Percentiles rank a stretch among this genome's conserved stretches.
phyloP scores from a whole-genome alignment of 1,140 invertebrate genomes.

The Bombus consobrinus region DNA sequence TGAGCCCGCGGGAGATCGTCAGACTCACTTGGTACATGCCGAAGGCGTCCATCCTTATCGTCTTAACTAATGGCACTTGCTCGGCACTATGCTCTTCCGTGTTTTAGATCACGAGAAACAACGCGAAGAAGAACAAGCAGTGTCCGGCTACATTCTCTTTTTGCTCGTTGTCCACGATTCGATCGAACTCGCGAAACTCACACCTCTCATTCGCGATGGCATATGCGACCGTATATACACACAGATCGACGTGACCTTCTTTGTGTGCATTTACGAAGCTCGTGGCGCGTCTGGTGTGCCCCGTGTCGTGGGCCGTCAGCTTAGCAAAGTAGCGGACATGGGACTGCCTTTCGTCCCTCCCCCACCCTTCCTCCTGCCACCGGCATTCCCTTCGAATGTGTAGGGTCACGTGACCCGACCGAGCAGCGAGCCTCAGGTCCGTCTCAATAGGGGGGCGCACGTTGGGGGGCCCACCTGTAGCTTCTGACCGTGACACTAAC shows the following conservation, averaged over 20 bases:
- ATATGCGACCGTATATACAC: slow-evolving; percentile 24
- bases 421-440: slow-evolving; percentile 57
- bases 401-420: slow-evolving; percentile 63
- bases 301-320: slow-evolving; percentile 49
- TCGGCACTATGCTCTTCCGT: background rate
- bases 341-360: slow-evolving; percentile 55
- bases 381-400: slow-evolving; percentile 60
- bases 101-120: slow-evolving; percentile 15
- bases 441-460: slow-evolving; percentile 57
- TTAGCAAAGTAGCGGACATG: slow-evolving; percentile 47
- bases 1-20: slow-evolving; percentile 54
- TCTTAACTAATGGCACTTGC: slow-evolving; percentile 12
- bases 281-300: slow-evolving; percentile 42
- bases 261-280: slow-evolving; percentile 49
- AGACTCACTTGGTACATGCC: slow-evolving; percentile 82
- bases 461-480: slow-evolving; percentile 67
- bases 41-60: slow-evolving; percentile 78
- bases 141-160: slow-evolving; percentile 26
- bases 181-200: background rate
- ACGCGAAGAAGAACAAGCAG: background rate
- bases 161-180: background rate
- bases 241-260: slow-evolving; percentile 46
- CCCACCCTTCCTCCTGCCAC: slow-evolving; percentile 42
- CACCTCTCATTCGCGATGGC: slow-evolving; percentile 20
- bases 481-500: slow-evolving; percentile 55